Conservation (phyloP, 92 coral and sea anemone species). For the Chrysogorgia sp. region DNA sequence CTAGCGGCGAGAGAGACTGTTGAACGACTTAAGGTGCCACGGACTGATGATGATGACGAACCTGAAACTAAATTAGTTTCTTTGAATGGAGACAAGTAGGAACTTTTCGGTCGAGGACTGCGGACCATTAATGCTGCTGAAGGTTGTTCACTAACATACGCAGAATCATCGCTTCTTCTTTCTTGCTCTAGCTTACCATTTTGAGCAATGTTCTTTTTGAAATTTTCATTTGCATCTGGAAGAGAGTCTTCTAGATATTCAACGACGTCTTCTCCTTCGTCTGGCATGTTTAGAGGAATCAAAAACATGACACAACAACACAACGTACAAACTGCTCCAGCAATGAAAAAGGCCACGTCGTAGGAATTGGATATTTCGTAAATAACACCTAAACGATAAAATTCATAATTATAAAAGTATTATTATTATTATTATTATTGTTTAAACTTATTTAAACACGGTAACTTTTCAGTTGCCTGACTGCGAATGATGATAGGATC, state of each 20-base stretch:
- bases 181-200: slow-evolving; percentile 14
- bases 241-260: background rate
- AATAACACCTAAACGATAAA: slow-evolving; percentile 71
- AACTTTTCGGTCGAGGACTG: slow-evolving; percentile 31
- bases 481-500: too few species aligned
- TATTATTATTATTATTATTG: too few species aligned
- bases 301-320: slow-evolving; percentile 97
- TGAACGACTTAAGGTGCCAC: slow-evolving; percentile 31
- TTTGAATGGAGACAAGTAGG: slow-evolving; percentile 19
- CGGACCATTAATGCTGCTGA: slow-evolving; percentile 7
- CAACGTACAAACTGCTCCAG: slow-evolving; percentile 96
- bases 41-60: slow-evolving; percentile 28
- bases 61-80: slow-evolving; percentile 13
- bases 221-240: background rate
- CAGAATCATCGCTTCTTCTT: slow-evolving; percentile 36
- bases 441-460: too few species aligned
- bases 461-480: too few species aligned
- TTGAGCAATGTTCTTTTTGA: background rate
- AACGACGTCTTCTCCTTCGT: slow-evolving; percentile 61
- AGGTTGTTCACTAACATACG: slow-evolving; percentile 32
- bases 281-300: slow-evolving; percentile 94
- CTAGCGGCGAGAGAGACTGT: slow-evolving; percentile 22
- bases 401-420: background rate
- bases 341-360: slow-evolving; percentile 95
- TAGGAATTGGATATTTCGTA: slow-evolving; percentile 83